Conservation (phyloP, 92 coral and sea anemone species). For the Porites evermanni region DNA sequence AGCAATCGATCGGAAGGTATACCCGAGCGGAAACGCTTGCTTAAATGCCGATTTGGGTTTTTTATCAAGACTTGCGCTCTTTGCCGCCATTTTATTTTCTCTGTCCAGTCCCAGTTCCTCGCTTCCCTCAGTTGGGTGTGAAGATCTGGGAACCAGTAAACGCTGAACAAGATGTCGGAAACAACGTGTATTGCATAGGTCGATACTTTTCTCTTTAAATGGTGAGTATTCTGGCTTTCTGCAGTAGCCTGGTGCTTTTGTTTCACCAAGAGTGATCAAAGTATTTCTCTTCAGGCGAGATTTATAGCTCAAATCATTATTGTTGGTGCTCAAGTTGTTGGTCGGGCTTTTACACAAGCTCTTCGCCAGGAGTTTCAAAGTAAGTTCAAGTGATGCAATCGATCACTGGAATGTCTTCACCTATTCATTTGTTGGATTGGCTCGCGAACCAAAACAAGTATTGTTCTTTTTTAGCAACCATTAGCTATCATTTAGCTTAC, state of each 20-base stretch:
- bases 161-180: conserved; percentile 29
- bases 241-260: background rate
- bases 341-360: conserved; percentile 96
- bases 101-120: too few species aligned
- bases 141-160: too few species aligned
- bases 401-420: background rate
- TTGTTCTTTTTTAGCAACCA: background rate
- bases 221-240: conserved; percentile 15
- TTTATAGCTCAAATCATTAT: conserved; percentile 95
- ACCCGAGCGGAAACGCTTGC: background rate
- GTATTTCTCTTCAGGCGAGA: conserved; percentile 69
- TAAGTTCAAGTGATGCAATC: conserved; percentile 63
- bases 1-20: background rate
- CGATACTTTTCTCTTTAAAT: background rate
- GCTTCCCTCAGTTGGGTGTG: too few species aligned
- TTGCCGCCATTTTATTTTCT: too few species aligned
- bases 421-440: background rate
- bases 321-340: conserved; percentile 97
- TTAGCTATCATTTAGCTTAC: background rate
- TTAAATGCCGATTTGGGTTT: too few species aligned
- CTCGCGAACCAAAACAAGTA: background rate
- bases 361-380: conserved; percentile 98
- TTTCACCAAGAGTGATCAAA: background rate
- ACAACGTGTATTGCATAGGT: background rate
- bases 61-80: too few species aligned